A percentile compares a stretch with the other conserved stretches of the same genome.
These are phyloP conservation scores for Epinotia demarniana DNA, from an alignment of 2,888 invertebrate species.

Conservation along the genomic window DNA sequence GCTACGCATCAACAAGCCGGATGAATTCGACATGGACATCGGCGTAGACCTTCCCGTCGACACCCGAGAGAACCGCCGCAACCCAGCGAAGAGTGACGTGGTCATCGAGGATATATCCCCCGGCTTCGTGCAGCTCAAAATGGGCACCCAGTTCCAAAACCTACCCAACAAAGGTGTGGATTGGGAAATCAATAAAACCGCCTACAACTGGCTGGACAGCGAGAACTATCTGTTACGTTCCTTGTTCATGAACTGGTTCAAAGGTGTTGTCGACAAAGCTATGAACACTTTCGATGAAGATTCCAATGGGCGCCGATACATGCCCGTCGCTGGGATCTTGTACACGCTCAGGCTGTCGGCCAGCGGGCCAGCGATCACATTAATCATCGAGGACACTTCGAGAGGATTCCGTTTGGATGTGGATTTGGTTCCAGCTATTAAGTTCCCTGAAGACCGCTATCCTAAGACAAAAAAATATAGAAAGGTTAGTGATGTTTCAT, in stretches of 20 bases:
- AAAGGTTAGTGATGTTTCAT: constrained; percentile 47
- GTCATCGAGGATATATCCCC: constrained; percentile 66
- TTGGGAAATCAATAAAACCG: constrained; percentile 65
- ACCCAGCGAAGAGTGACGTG: constrained; percentile 66
- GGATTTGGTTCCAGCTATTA: constrained; percentile 82
- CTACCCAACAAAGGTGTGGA: constrained; percentile 59
- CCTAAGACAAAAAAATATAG: constrained; percentile 60
- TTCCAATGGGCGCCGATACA: background rate
- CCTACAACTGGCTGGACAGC: constrained; percentile 70
- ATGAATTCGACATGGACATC: constrained; percentile 86
- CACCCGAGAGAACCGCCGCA: constrained; percentile 52
- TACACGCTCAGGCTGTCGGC: constrained; percentile 62
- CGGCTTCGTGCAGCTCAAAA: constrained; percentile 75
- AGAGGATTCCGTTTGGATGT: constrained; percentile 70
- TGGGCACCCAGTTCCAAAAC: constrained; percentile 66
- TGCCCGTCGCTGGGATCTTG: constrained; percentile 53
- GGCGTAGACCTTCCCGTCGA: constrained; percentile 80
- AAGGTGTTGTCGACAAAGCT: constrained; percentile 70
- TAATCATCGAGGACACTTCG: constrained; percentile 65
- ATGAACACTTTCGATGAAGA: constrained; percentile 2
- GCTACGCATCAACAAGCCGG: constrained; percentile 83
- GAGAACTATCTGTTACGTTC: constrained; percentile 72
- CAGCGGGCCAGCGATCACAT: constrained; percentile 83
- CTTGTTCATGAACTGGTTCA: constrained; percentile 83
- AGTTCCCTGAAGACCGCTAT: constrained; percentile 75